These are phyloP conservation scores for Lycodopsis pacificus DNA, from an alignment of 2,797 vertebrate species.

Conservation along the genomic window DNA sequence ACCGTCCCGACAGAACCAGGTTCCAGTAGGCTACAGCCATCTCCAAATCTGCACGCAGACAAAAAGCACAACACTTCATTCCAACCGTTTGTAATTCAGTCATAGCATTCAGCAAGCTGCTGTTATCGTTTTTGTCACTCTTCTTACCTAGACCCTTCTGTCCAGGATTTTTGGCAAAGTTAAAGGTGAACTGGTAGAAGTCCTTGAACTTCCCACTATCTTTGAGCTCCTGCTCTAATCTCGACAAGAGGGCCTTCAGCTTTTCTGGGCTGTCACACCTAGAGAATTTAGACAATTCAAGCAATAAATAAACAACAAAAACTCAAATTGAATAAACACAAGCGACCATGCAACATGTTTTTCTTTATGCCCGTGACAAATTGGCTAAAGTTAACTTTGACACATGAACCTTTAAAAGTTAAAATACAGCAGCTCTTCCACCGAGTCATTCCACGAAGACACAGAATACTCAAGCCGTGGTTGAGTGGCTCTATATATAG, in stretches of 20 bases:
- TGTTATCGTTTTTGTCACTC: background rate
- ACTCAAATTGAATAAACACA: constrained; percentile 1
- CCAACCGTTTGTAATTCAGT: background rate
- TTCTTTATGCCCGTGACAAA: constrained; percentile 28
- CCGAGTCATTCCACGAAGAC: constrained; percentile 59
- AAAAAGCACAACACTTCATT: constrained; percentile 29
- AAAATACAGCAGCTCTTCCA: constrained; percentile 53
- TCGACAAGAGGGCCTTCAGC: constrained; percentile 91
- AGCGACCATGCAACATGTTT: background rate
- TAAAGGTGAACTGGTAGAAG: constrained; percentile 99
- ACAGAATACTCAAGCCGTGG: constrained; percentile 62
- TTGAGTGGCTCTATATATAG: constrained; percentile 72
- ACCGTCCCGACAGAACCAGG: constrained; percentile 94
- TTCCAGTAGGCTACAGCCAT: constrained; percentile 99
- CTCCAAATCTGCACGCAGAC: constrained; percentile 90
- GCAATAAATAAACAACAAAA: constrained; percentile 16
- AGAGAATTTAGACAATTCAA: constrained; percentile 31
- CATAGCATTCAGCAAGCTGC: background rate
- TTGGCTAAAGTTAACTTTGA: constrained; percentile 33
- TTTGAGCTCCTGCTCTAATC: constrained; percentile 96
- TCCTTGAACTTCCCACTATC: constrained; percentile 95
- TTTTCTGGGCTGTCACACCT: constrained; percentile 97
- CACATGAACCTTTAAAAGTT: constrained; percentile 39
- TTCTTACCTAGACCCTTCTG: constrained; percentile 96
- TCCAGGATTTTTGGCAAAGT: constrained; percentile 97